Base-by-base conservation (phyloP, 2,113 vertebrate genomes). In the Scophthalmus maximus region DNA sequence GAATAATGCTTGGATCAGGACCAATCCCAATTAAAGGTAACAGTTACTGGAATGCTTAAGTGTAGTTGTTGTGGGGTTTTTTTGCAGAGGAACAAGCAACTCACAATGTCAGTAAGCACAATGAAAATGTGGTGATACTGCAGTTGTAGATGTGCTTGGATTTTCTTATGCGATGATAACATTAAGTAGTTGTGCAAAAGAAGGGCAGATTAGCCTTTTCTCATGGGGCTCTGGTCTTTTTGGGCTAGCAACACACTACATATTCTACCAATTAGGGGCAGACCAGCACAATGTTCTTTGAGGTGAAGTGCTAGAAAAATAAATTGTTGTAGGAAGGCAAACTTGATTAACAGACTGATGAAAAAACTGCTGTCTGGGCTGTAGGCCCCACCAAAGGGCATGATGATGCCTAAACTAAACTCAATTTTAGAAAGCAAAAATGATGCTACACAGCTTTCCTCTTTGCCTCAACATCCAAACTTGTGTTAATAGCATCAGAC, bases 401-500 rank as follows among this genome's bases (percentile, higher is more conserved):
- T 18, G 60, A 50, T 25, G 44, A 53, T 11, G 47, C 62, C 26
- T 65, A 14, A 64, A 73, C 26, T 49, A 38, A 71, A 57, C 17
- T 65, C n/a, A 2, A 42, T 8, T 57, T 60, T 40, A 14, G 20
- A 61, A 75, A 57, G 68, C 46, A 70, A 40, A 67, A 49, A 76
- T 51, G 20, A 60, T 32, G 22, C 30, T 68, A 11, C 8, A 55
- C 27, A 52, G 58, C n/a, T 65, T 57, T 22, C 30, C 26, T 53
- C 52, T 62, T 65, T 53, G 29, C 29, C 34, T 81, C 50, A 51
- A 26, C 30, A 60, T 76, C 20, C 38, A 76, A 49, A 76, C 25
- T 38, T 76, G 40, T 58, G 68, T 62, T 64, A 64, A 40, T 26
- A 68, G 56, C 68, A 71, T 82, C 58, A 51, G 32, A 63, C 36